These are phyloP conservation scores for Amazona finschi DNA, from an alignment of 2,797 vertebrate genomes.

Conservation along the genomic window DNA sequence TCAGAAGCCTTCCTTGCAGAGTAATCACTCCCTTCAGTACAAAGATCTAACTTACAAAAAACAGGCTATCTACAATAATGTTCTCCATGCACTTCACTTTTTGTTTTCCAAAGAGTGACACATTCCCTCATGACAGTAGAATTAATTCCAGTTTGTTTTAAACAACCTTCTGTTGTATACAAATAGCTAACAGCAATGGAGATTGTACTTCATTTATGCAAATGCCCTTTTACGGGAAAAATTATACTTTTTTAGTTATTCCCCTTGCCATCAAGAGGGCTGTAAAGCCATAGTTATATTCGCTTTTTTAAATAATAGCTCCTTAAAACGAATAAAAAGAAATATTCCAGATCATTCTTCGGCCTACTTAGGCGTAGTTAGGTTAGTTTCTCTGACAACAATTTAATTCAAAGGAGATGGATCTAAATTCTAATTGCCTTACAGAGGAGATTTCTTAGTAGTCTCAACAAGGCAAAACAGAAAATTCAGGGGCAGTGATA, in stretches of 20 bases:
- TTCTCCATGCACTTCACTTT: background rate
- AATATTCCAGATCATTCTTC: background rate
- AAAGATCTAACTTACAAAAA: background rate
- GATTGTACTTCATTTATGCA: background rate
- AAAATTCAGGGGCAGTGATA: background rate
- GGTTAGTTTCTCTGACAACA: background rate
- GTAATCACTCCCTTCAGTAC: background rate
- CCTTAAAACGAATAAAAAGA: background rate
- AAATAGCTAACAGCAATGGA: background rate
- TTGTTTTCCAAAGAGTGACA: background rate
- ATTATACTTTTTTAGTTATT: background rate
- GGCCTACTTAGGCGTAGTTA: background rate
- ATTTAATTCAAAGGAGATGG: background rate
- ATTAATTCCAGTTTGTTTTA: slow-evolving; percentile 12
- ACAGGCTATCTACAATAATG: background rate
- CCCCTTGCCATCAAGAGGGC: background rate
- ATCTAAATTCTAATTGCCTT: slow-evolving; percentile 3
- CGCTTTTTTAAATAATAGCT: background rate
- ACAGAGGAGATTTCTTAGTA: background rate
- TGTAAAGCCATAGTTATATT: background rate
- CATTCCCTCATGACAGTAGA: background rate
- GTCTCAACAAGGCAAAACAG: background rate
- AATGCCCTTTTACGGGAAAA: background rate
- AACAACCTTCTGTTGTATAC: background rate
- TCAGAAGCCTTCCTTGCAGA: background rate